Conservation (phyloP, 2,888 invertebrate genomes). For the Hyppa rectilinea region DNA sequence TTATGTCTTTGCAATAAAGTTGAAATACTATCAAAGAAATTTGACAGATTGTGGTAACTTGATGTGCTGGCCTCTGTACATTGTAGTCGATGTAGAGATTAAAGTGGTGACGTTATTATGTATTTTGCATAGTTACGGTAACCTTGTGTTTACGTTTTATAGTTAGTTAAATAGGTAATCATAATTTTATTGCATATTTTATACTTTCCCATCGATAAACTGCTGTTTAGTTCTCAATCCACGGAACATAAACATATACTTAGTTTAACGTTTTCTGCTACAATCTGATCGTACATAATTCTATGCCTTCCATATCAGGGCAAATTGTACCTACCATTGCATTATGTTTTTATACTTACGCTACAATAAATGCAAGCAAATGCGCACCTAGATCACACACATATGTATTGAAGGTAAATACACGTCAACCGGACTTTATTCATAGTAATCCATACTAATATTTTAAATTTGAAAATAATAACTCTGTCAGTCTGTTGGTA, state of each 20-base stretch:
- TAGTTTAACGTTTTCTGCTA: not conserved
- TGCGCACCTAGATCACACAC: constrained; percentile 4
- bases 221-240: not conserved
- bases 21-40: too few species aligned
- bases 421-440: constrained; percentile 7
- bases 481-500: too few species aligned
- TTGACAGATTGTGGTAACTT: too few species aligned
- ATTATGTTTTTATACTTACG: not conserved
- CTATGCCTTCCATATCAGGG: not conserved
- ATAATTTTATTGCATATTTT: constrained; percentile 11
- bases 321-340: constrained; percentile 1
- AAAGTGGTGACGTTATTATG: not conserved
- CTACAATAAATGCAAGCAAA: constrained; percentile 13
- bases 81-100: not conserved
- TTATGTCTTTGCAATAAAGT: too few species aligned
- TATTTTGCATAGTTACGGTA: constrained; percentile 4
- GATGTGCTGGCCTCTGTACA: too few species aligned
- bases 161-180: constrained; percentile 5
- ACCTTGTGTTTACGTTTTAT: constrained; percentile 1
- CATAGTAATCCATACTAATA: too few species aligned
- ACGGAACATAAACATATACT: constrained; percentile 8
- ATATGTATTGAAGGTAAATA: not conserved
- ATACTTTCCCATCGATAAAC: not conserved
- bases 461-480: too few species aligned
- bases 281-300: not conserved